Percentiles rank a stretch among this genome's conserved stretches.
phyloP scores from a whole-genome alignment of 2,113 vertebrate species.

The Elaphurus davidianus region DNA sequence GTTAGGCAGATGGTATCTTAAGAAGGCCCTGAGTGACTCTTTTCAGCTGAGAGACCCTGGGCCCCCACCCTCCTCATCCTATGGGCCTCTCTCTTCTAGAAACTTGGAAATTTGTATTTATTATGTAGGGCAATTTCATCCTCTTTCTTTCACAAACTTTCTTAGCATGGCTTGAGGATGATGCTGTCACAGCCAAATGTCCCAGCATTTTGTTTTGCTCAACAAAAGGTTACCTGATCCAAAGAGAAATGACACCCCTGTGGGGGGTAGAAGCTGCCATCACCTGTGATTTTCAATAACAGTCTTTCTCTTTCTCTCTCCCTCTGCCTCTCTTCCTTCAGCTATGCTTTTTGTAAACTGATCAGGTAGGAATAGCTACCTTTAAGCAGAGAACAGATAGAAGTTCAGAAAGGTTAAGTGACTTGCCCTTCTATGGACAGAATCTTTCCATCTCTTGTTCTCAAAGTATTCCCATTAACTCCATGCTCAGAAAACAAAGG shows the following conservation, averaged over 20 bases:
- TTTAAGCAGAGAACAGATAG: not conserved
- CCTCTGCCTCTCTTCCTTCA: no score
- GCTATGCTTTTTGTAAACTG: not conserved
- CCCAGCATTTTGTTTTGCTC: not conserved
- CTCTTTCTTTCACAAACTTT: not conserved
- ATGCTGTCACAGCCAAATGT: not conserved
- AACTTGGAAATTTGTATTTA: not conserved
- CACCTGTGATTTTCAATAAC: not conserved
- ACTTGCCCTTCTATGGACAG: not conserved
- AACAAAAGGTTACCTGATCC: not conserved
- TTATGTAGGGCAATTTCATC: not conserved
- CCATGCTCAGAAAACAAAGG: not conserved
- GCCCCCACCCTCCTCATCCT: not conserved
- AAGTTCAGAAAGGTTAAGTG: not conserved
- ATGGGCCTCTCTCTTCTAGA: not conserved
- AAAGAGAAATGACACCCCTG: not conserved
- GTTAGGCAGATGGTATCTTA: not conserved
- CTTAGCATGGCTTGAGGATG: not conserved
- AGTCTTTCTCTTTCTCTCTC: not conserved
- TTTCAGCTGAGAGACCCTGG: not conserved
- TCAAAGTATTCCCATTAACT: not conserved
- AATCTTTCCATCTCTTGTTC: not conserved
- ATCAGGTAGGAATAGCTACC: not conserved
- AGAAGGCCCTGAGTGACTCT: not conserved
- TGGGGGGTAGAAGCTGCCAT: not conserved